Percentiles rank a stretch among this genome's conserved stretches.
These are phyloP conservation scores for Phylloscopus trochiloides DNA, from an alignment of 2,113 vertebrate genomes.

Conservation along the genomic window DNA sequence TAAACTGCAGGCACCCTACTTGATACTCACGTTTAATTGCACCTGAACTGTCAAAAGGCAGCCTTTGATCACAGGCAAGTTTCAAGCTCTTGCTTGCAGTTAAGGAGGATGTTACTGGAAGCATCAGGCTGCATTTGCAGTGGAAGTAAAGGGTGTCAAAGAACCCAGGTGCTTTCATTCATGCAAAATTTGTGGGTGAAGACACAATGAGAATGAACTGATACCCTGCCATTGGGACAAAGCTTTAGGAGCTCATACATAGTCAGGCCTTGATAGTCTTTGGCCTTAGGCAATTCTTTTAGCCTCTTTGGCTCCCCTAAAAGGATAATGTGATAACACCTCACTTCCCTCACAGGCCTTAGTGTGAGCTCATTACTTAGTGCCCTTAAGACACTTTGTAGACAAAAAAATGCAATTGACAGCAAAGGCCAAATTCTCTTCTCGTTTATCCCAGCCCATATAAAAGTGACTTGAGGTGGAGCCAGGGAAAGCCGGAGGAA, in stretches of 20 bases:
- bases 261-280: not conserved
- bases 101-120: not conserved
- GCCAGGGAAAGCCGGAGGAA: not conserved
- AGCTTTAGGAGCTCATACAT: not conserved
- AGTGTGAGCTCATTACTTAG: not conserved
- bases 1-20: not conserved
- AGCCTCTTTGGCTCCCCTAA: not conserved
- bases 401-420: not conserved
- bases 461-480: not conserved
- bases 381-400: not conserved
- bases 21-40: conserved; percentile 15
- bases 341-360: not conserved
- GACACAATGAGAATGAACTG: not conserved
- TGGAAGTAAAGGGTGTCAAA: not conserved
- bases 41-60: conserved; percentile 10
- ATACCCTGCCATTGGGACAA: not conserved
- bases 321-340: not conserved
- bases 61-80: not conserved
- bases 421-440: not conserved
- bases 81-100: conserved; percentile 29
- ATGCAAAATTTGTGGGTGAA: not conserved
- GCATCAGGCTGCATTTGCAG: not conserved
- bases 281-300: not conserved
- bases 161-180: not conserved
- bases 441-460: not conserved